These are phyloP conservation scores for Machaerirhynchus nigripectus DNA, from an alignment of 2,113 vertebrate genomes.

Conservation along the genomic window DNA sequence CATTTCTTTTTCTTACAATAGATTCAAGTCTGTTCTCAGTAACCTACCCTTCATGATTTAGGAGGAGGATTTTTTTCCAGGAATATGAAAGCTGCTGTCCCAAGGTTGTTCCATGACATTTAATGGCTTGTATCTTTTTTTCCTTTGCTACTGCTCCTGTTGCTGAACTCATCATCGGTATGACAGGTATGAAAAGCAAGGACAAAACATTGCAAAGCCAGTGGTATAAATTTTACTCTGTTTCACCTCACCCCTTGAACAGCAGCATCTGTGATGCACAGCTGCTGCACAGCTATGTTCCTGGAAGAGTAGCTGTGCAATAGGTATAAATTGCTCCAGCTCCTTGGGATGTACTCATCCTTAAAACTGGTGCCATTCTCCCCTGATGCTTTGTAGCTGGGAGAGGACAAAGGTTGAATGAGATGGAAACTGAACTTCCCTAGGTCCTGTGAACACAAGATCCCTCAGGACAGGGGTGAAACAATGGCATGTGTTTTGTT, in stretches of 20 bases:
- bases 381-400: background rate
- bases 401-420: background rate
- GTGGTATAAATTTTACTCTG: background rate
- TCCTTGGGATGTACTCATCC: background rate
- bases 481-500: background rate
- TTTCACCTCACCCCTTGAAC: background rate
- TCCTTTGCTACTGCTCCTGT: background rate
- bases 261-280: background rate
- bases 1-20: background rate
- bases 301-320: background rate
- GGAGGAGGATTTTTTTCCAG: background rate
- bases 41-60: background rate
- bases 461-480: background rate
- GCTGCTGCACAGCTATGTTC: background rate
- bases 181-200: slow-evolving; percentile 5
- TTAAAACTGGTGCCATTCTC: background rate
- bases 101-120: slow-evolving; percentile 23
- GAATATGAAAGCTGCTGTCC: background rate
- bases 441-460: background rate
- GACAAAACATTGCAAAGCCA: background rate
- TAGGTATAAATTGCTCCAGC: background rate
- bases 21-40: background rate
- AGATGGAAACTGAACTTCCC: background rate
- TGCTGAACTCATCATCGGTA: background rate
- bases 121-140: background rate